Base-by-base conservation (phyloP, 2,888 invertebrate genomes). In the Acrobasis repandana region DNA sequence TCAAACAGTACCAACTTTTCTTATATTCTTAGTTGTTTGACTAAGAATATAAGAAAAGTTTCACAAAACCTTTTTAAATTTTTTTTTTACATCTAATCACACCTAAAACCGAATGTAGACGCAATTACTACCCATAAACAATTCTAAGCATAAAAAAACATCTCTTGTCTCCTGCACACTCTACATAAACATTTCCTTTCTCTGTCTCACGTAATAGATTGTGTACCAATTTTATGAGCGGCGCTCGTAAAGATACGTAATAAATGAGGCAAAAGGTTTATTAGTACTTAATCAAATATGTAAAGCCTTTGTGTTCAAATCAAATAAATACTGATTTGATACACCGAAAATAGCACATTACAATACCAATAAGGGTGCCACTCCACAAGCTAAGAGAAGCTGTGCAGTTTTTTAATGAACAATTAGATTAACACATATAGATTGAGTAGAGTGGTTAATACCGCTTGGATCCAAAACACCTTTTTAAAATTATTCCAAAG, bases 261-360 rank as follows among this genome's bases (percentile, higher is more conserved):
- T 54, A 54, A 38, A 38, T 54, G 43, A 54, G 14, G 18, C 38
- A 11, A 54, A 38, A 38, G 38, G 34, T 54, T 54, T 54, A 54
- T 54, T 54, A 54, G 38, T 38, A 54, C 38, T 54, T 38, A 43
- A 54, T 54, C 54, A 4, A 38, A 51, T 51, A 34, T 51, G 51
- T 28, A 34, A 15, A 33, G 34, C 28, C 28, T 49, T 34, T 48
- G 33, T 11, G 34, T 34, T 33, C 38, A 36, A 4, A n/a, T 15
- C 54, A 36, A 15, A 14, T 43, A 43, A 43, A 43, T 11, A 36
- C 11, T 36, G 14, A 14, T 43, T 14, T 43, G 43, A 43, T 43
- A 3, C 14, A 14, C n/a, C 43, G 14, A 43, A n/a, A 43, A 43
- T n/a, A 43, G 43, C 28, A 5, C 28, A 28, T 28, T 8, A 28